These are phyloP conservation scores for Oeneis ivallda DNA, from an alignment of 2,888 invertebrate species.

Conservation along the genomic window DNA sequence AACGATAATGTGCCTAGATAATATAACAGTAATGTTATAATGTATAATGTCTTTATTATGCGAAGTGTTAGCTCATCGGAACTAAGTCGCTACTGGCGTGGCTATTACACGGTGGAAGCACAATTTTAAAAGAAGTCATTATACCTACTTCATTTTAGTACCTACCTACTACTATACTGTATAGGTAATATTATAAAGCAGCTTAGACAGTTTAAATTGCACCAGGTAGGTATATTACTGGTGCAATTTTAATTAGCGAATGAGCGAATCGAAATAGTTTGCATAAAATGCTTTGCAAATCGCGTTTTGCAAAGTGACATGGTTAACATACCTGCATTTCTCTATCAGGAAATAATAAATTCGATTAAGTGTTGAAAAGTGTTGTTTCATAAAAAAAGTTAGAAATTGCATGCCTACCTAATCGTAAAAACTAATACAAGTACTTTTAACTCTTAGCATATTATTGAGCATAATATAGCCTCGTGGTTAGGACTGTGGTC, in stretches of 20 bases:
- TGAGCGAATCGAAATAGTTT: constrained; percentile 2
- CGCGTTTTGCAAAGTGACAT: constrained; percentile 7
- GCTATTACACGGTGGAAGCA: constrained; percentile 6
- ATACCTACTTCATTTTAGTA: not conserved
- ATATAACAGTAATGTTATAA: not conserved
- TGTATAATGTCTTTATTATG: constrained; percentile 17
- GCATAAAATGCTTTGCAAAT: not conserved
- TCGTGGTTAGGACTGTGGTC: too few relatives aligned
- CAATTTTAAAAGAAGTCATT: not conserved
- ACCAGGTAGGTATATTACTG: not conserved
- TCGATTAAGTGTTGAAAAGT: not conserved
- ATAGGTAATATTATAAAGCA: too few relatives aligned
- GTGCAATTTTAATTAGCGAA: constrained; percentile 10
- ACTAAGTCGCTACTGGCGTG: constrained; percentile 1
- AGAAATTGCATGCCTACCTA: not conserved
- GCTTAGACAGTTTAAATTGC: too few relatives aligned
- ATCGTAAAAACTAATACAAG: not conserved
- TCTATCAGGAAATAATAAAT: not conserved
- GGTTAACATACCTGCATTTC: not conserved
- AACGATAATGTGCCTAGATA: not conserved
- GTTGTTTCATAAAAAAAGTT: not conserved
- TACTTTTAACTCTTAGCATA: too few relatives aligned
- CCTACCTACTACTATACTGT: not conserved
- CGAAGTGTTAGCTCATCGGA: constrained; percentile 1
- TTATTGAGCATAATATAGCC: too few relatives aligned